Base-by-base conservation (phyloP, 2,113 vertebrate species). In the Brachirus orientalis region DNA sequence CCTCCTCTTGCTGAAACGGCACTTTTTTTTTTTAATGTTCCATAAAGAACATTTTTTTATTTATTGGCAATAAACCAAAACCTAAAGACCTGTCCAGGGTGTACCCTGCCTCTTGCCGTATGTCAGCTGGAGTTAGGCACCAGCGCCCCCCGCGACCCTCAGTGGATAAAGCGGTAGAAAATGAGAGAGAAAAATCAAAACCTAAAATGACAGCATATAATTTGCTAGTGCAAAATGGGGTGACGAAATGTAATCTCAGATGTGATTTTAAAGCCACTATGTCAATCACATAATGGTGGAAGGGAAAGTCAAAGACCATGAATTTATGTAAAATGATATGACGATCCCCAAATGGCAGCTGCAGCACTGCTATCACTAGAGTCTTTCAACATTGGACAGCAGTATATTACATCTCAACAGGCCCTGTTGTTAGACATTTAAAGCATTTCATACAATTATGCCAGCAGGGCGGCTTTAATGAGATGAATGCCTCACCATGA, bases 401-500 rank as follows among this genome's bases (percentile, higher is more conserved):
- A 51, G 11, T n/a, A 43, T 11, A 70, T 66, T 22, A 45, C 35
- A 51, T 61, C 45, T 28, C 18, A 69, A 55, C 22, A 51, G 17
- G 35, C 44, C 50, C 13, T n/a, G 13, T 18, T 61, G 37, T 69
- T 70, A 60, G 10, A 46, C n/a, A 35, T 44, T 20, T 33, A 56
- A 83, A 65, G 63, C 45, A 70, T 62, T 35, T 14, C 6, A 53
- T 54, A 60, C n/a, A 10, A 17, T 33, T 28, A 52, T 20, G 7
- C n/a, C 44, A 72, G 64, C 52, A 69, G 14, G 37, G 41, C 13
- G n/a, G 54, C 44, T 10, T 62, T 79, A 80, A 67, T 36, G 35
- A 69, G 65, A 79, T 64, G 56, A 66, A 64, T 17, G 60, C 36
- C 38, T 66, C 0, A 10, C 37, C 45, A 61, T 75, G 79, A 84